Percentiles rank a stretch among this genome's conserved stretches.
Conservation (phyloP, 2,113 vertebrate species). For the Herpetotheres cachinnans region DNA sequence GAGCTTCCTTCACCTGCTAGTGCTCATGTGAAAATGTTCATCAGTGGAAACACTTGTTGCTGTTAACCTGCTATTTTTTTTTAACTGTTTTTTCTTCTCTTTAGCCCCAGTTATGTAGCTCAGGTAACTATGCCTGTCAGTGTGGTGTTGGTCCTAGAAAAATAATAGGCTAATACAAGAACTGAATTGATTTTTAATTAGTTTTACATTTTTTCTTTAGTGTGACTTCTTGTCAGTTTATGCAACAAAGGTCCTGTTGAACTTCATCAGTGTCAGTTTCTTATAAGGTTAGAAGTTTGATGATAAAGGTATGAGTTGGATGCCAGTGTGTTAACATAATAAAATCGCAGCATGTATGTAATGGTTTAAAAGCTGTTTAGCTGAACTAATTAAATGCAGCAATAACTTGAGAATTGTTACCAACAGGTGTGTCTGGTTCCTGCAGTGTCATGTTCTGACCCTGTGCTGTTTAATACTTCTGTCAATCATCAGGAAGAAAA, state of each 20-base stretch:
- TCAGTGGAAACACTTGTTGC: not conserved
- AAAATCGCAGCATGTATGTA: not conserved
- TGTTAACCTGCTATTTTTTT: not conserved
- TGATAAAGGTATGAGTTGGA: not conserved
- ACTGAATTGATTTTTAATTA: not conserved
- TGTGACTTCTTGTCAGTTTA: not conserved
- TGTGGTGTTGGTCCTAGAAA: not conserved
- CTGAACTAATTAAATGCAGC: not conserved
- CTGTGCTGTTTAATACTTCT: not conserved
- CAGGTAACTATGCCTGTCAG: not conserved
- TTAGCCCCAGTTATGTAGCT: not conserved
- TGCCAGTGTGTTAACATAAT: not conserved
- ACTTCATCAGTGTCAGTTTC: not conserved
- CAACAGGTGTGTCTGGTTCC: conserved; percentile 15
- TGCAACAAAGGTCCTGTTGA: not conserved
- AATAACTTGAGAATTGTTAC: not conserved
- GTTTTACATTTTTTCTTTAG: not conserved
- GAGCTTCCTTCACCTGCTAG: not conserved
- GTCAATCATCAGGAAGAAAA: not conserved
- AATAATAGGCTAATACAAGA: not conserved
- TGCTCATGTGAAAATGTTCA: not conserved
- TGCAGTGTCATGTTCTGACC: not conserved
- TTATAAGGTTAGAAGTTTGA: not conserved
- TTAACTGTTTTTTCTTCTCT: not conserved
- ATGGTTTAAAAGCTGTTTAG: not conserved